Evolutionary conservation across 35 echinoderm and acorn worm genomes (phyloP).

Genomic region (Anneissia japonica): DNA sequence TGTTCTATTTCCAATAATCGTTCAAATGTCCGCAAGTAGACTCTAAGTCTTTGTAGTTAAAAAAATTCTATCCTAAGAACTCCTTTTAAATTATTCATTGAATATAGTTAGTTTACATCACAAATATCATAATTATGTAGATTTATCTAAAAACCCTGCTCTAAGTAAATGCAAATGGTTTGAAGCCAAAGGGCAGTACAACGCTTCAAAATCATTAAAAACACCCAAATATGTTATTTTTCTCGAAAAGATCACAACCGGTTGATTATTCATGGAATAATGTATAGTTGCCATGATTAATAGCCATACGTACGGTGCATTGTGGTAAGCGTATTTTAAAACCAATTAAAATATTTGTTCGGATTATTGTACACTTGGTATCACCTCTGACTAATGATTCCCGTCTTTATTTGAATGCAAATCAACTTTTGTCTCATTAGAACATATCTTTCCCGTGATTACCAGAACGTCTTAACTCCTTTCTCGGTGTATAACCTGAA

Average conservation of each 20-base stretch:
- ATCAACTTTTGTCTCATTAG: not conserved
- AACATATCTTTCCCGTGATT: not conserved
- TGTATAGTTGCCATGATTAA: not conserved
- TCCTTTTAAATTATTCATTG: not conserved
- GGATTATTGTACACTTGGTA: constrained; percentile 1
- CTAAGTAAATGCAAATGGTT: not conserved
- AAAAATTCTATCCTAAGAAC: not conserved
- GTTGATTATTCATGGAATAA: not conserved
- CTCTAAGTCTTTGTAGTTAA: not conserved
- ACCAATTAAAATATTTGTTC: not conserved
- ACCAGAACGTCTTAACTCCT: not conserved
- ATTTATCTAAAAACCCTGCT: not conserved
- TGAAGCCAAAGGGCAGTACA: not conserved
- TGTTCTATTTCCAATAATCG: not conserved
- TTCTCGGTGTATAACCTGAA: not conserved
- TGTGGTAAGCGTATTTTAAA: not conserved
- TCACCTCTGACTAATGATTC: not conserved
- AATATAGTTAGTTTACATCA: not conserved
- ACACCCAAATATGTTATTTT: not conserved
- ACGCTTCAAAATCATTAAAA: not conserved
- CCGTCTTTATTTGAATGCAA: not conserved
- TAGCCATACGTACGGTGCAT: not conserved
- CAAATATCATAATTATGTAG: not conserved
- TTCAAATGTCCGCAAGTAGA: not conserved
- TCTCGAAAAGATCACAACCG: not conserved